Evolutionary conservation across 37 sponge, comb jelly and placozoan species (phyloP), one percentile per base, ranked within the genome.

Genomic region (Cladorhizidae sp.): DNA sequence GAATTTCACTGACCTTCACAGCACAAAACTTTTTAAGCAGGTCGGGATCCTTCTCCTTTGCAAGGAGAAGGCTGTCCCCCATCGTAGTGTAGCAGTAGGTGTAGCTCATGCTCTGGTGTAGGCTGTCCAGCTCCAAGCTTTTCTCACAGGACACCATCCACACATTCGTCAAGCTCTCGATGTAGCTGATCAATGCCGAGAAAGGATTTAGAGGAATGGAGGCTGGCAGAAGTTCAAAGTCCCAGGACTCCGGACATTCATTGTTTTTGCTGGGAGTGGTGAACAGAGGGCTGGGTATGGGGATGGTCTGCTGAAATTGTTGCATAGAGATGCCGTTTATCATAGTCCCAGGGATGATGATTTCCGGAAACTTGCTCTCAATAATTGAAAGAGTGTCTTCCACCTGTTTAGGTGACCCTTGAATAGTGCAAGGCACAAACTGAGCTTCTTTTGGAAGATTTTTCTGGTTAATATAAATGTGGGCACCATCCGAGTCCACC

Each of bases 401-500:
- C 28, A 87, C 81, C 62, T 87, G 81, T 12, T 70, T 17, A 3
- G 67, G 0, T 39, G 68, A 76, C 1, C 87, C 87, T 38, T 87
- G 87, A 22, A 87, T 39, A 35, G 58, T 33, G 69, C 87, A 87
- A 21, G 87, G 80, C 25, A 87, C 87, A 22, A 74, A 25, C 7
- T 40, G 33, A n/a, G 81, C 75, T 0, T 76, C 80, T 55, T 75
- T 74, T 25, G 76, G 75, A 3, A 81, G 64, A 40, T 70, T 75
- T 64, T 85, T 85, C 55, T 87, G 87, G 70, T 87, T 75, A 41
- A 87, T 76, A 52, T 87, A 80, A 28, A 87, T 71, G 28, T 87
- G 77, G 6, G 87, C 67, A 1, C 86, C 86, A 36, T 67, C 67
- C n/a, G 87, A 80, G 7, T 87, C 87, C 33, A 76, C 43, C 81